Base-by-base conservation (phyloP, 2,113 vertebrate species). In the Rattus norvegicus region DNA sequence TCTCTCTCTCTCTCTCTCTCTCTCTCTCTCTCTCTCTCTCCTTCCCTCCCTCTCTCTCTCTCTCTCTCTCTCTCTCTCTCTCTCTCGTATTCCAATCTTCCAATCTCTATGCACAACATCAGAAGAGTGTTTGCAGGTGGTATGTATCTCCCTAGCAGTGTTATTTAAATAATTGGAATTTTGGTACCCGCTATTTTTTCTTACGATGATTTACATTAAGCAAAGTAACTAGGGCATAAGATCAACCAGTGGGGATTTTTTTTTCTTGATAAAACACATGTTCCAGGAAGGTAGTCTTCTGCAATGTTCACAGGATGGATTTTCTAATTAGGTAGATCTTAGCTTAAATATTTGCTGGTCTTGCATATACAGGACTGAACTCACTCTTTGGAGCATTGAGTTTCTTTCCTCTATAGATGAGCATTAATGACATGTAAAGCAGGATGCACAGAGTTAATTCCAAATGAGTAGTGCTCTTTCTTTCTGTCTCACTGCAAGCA, bases 271-370 rank as follows among this genome's bases (percentile, higher is more conserved):
- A 90, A 93, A 54, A 13, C 93, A 43, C 12, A n/a, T 75, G 8
- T 95, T 92, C 86, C 20, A 83, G 1, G 26, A 36, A 43, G 10
- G 16, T 1, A 72, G 54, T 30, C 90, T 88, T 65, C 73, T 63
- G 3, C 1, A 52, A 33, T 73, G 30, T 30, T 96, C 26, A 70
- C 36, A 93, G 20, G 11, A 30, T 81, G 11, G 13, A 92, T 77
- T 93, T 94, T 79, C 12, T 89, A 70, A 90, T 86, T 69, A 52
- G 54, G 10, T 87, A 91, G 28, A 86, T 83, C 30, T 91, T 86
- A 56, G 12, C 7, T 96, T 95, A 80, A 83, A 69, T 73, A 49
- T 10, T n/a, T 63, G n/a, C 14, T 65, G 5, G 8, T 63, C 36
- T 81, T 94, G 39, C 3, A 54, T 56, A 20, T 10, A 6, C 26